phyloP scores from a whole-genome alignment of 2,797 vertebrate genomes.

The Cynopterus sphinx region DNA sequence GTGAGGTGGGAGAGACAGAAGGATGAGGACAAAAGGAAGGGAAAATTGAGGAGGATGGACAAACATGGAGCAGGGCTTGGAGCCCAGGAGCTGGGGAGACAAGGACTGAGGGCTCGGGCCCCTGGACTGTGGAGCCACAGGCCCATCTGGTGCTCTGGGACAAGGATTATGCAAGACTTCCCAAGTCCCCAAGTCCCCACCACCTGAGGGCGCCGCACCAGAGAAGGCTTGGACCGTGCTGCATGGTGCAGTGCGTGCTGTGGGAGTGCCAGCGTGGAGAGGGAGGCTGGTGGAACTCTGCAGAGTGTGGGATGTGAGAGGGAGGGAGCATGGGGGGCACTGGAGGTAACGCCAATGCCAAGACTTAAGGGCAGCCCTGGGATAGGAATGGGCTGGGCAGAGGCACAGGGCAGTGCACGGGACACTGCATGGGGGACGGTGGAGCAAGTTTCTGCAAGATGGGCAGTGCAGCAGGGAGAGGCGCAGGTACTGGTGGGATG shows the following conservation, averaged over 20 bases:
- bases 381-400: too few species aligned
- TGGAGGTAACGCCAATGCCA: not conserved
- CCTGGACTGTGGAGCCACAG: not conserved
- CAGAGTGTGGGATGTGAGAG: not conserved
- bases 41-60: not conserved
- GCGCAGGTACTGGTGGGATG: rapidly evolving
- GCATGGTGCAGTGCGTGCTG: rapidly evolving
- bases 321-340: not conserved
- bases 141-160: not conserved
- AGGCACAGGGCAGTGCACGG: not conserved
- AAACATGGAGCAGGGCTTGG: not conserved
- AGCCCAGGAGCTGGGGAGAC: not conserved
- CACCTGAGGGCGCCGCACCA: rapidly evolving
- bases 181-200: rapidly evolving
- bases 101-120: not conserved
- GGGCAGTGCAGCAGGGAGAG: too few species aligned
- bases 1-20: not conserved
- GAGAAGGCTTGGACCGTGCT: not conserved
- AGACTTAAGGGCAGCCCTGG: not conserved
- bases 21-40: not conserved
- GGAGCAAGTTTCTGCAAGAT: not conserved
- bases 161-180: too few species aligned
- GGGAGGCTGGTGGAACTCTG: not conserved
- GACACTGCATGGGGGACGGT: not conserved
- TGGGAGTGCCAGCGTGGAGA: not conserved